Evolutionary conservation across 1,140 invertebrate species (phyloP).

Genomic region (Wiebesia pumilae): DNA sequence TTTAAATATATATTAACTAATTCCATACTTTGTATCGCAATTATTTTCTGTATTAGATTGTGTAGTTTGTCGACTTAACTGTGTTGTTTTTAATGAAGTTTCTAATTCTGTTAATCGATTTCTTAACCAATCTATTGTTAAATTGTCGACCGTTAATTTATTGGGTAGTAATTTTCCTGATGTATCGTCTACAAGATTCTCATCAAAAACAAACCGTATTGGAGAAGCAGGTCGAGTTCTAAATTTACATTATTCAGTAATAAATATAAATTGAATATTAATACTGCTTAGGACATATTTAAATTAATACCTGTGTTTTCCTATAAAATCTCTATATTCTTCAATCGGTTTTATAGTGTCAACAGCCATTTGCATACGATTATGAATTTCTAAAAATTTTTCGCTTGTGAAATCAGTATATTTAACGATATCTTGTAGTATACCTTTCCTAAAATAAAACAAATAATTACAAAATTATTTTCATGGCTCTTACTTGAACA

Average conservation of each 20-base stretch:
- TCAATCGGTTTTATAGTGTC: constrained; percentile 85
- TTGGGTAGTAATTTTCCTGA: constrained; percentile 87
- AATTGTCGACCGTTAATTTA: constrained; percentile 91
- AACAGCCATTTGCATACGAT: constrained; percentile 81
- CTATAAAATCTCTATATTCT: constrained; percentile 88
- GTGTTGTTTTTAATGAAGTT: constrained; percentile 71
- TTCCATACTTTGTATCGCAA: constrained; percentile 65
- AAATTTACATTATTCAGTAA: constrained; percentile 24
- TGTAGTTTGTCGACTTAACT: constrained; percentile 66
- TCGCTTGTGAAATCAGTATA: constrained; percentile 84
- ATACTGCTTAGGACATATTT: constrained; percentile 28
- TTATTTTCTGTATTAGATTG: constrained; percentile 67
- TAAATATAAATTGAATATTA: constrained; percentile 41
- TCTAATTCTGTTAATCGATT: constrained; percentile 86
- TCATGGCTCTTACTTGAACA: not conserved
- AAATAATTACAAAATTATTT: constrained; percentile 29
- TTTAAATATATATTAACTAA: constrained; percentile 30
- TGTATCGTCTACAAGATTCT: constrained; percentile 87
- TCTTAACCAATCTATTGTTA: constrained; percentile 90
- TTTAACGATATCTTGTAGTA: constrained; percentile 83
- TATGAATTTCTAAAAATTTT: constrained; percentile 85
- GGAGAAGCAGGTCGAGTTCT: constrained; percentile 85
- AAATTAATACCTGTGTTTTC: constrained; percentile 84
- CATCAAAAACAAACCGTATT: constrained; percentile 88
- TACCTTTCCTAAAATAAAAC: constrained; percentile 79